phyloP scores from a whole-genome alignment of 2,113 vertebrate genomes.

The Syngnathus floridae region DNA sequence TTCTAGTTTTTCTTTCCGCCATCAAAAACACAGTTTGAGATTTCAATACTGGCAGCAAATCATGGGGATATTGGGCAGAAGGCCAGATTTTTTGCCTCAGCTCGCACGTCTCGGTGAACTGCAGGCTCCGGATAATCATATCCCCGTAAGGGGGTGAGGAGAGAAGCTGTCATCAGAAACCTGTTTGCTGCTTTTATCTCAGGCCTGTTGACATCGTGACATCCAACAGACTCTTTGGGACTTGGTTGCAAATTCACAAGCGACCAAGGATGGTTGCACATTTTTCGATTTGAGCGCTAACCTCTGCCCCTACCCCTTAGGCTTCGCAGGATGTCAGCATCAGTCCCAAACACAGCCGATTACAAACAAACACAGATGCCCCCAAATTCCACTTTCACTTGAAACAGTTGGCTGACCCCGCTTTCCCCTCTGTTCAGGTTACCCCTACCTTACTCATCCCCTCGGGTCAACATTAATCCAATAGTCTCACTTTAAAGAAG shows the following conservation, averaged over 20 bases:
- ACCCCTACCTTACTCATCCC: conserved; percentile 44
- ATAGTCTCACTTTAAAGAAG: conserved; percentile 55
- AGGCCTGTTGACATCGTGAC: conserved; percentile 38
- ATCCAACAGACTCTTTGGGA: conserved; percentile 14
- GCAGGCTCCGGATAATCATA: conserved; percentile 29
- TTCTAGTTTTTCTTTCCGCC: conserved; percentile 24
- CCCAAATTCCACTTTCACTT: conserved; percentile 67
- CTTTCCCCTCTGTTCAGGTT: conserved; percentile 51
- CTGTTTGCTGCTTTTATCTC: conserved; percentile 43
- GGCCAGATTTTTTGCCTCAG: neutral
- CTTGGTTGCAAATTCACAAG: conserved; percentile 8
- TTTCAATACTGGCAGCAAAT: conserved; percentile 35
- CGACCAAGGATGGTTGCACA: neutral
- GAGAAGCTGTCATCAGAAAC: conserved; percentile 56
- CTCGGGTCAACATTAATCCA: conserved; percentile 63
- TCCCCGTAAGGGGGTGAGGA: conserved; percentile 32
- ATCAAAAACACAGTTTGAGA: conserved; percentile 32
- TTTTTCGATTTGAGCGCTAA: conserved; percentile 27
- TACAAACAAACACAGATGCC: conserved; percentile 69
- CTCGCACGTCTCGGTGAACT: conserved; percentile 7
- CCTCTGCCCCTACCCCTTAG: conserved; percentile 58
- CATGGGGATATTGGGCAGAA: neutral
- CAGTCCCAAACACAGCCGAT: conserved; percentile 56
- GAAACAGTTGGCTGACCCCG: conserved; percentile 64
- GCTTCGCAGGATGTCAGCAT: conserved; percentile 63